Evolutionary conservation across 1,140 invertebrate genomes (phyloP).

Genomic region (Danaus melanippus): DNA sequence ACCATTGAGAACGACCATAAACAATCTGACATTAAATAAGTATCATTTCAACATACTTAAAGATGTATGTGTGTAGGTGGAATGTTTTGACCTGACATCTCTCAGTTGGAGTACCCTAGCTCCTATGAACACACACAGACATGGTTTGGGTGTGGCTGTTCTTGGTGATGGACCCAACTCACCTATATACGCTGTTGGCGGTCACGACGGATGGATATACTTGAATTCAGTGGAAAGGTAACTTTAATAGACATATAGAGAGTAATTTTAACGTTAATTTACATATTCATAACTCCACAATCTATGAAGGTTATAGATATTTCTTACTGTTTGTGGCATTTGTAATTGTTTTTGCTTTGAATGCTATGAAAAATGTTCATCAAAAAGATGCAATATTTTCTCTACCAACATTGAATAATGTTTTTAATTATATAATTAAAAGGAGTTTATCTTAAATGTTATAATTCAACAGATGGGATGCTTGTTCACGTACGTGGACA

Average conservation of each 20-base stretch:
- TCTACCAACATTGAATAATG: too few relatives aligned
- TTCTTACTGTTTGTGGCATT: too few relatives aligned
- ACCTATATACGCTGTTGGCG: slow-evolving; percentile 94
- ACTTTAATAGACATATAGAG: background rate
- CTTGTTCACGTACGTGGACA: slow-evolving; percentile 87
- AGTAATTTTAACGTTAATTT: too few relatives aligned
- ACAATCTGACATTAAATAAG: background rate
- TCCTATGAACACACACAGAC: slow-evolving; percentile 93
- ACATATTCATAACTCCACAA: too few relatives aligned
- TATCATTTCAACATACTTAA: slow-evolving; percentile 5
- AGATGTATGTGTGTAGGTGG: slow-evolving; percentile 68
- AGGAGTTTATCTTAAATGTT: background rate
- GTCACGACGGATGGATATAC: slow-evolving; percentile 97
- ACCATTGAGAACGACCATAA: too few relatives aligned
- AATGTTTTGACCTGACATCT: slow-evolving; percentile 86
- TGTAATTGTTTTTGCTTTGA: too few relatives aligned
- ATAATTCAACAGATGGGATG: slow-evolving; percentile 78
- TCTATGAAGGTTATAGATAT: too few relatives aligned
- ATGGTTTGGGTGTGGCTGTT: slow-evolving; percentile 91
- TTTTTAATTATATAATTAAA: too few relatives aligned
- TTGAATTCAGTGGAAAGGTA: slow-evolving; percentile 90
- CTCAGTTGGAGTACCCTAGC: slow-evolving; percentile 86
- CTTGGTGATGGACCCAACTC: slow-evolving; percentile 78
- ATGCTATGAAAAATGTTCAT: too few relatives aligned
- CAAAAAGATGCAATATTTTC: too few relatives aligned